Conservation (phyloP, 2,888 invertebrate species). For the Micropterix aruncella region DNA sequence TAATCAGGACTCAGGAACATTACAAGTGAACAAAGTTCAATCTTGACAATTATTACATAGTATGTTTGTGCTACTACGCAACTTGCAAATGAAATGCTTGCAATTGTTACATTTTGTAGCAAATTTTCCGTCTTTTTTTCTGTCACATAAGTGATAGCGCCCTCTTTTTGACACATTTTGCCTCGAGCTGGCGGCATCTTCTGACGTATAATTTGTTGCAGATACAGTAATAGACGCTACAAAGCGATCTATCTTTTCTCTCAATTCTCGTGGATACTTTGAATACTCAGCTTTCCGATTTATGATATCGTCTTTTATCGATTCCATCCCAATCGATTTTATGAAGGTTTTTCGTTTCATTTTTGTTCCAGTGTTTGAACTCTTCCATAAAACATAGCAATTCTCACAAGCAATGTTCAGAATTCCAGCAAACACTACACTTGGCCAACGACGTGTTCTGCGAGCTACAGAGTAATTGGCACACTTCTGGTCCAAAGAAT, state of each 20-base stretch:
- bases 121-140: too few relatives aligned
- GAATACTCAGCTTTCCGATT: not conserved
- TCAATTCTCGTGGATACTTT: not conserved
- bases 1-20: too few relatives aligned
- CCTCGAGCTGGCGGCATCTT: not conserved
- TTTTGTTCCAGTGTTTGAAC: not conserved
- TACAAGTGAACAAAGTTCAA: too few relatives aligned
- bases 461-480: not conserved
- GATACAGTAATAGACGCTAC: not conserved
- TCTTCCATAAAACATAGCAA: not conserved
- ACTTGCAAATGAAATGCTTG: not conserved
- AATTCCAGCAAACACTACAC: not conserved
- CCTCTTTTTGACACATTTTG: too few relatives aligned
- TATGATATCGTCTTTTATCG: not conserved
- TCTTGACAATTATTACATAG: not conserved
- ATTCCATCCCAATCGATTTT: conserved; percentile 1
- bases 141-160: too few relatives aligned
- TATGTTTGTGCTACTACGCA: not conserved
- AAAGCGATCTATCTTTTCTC: not conserved
- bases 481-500: not conserved
- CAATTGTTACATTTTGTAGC: too few relatives aligned
- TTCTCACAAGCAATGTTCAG: not conserved
- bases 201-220: not conserved
- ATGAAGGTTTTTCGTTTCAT: not conserved
- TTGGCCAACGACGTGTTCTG: not conserved